Evolutionary conservation across 2,888 invertebrate genomes (phyloP).

Genomic region (Anagyrus pseudococci): DNA sequence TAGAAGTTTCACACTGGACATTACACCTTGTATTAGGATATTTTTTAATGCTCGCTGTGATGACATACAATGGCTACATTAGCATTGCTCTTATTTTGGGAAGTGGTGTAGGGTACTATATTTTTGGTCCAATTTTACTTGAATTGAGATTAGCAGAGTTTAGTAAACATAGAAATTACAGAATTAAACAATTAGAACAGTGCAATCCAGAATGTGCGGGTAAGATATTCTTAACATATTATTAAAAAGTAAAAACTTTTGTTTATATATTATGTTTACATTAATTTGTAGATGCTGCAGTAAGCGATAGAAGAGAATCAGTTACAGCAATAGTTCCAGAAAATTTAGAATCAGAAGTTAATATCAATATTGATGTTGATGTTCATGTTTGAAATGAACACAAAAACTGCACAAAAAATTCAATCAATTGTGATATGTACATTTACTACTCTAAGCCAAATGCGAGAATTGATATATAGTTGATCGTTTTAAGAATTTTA

Average conservation of each 20-base stretch:
- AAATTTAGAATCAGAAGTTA: slow-evolving; percentile 49
- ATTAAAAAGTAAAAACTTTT: neutral
- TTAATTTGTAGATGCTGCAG: slow-evolving; percentile 45
- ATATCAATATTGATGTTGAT: slow-evolving; percentile 47
- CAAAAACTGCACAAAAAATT: slow-evolving; percentile 1
- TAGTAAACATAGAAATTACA: slow-evolving; percentile 45
- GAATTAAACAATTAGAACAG: slow-evolving; percentile 39
- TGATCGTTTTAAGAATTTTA: too few relatives aligned
- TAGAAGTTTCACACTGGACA: slow-evolving; percentile 65
- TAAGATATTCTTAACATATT: slow-evolving; percentile 36
- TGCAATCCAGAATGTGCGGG: slow-evolving; percentile 55
- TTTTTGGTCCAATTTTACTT: slow-evolving; percentile 65
- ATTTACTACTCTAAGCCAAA: too few relatives aligned
- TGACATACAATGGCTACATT: slow-evolving; percentile 76
- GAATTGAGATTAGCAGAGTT: slow-evolving; percentile 65
- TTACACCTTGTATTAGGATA: slow-evolving; percentile 71
- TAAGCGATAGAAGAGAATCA: slow-evolving; percentile 47
- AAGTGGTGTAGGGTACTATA: slow-evolving; percentile 68
- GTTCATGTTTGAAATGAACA: slow-evolving; percentile 17
- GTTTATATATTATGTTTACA: neutral
- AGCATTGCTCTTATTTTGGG: slow-evolving; percentile 71
- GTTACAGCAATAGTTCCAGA: slow-evolving; percentile 48
- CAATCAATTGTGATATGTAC: too few relatives aligned
- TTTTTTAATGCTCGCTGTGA: slow-evolving; percentile 76
- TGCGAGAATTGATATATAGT: too few relatives aligned